Conservation (phyloP, 2,888 invertebrate species). For the Taphrorychus bicolor region DNA sequence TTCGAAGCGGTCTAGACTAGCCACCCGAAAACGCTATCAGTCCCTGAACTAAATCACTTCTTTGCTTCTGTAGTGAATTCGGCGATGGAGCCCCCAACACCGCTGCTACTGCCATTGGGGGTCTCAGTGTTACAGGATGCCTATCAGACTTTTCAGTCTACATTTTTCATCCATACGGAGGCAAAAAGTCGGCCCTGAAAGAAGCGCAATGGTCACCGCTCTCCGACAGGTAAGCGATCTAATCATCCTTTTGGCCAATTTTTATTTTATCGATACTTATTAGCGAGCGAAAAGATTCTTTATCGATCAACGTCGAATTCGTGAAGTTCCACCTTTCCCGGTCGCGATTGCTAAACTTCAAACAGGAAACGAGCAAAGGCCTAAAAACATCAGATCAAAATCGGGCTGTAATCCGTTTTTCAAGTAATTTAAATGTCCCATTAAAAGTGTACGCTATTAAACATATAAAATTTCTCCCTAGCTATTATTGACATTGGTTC, state of each 20-base stretch:
- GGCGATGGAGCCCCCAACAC: conserved; percentile 60
- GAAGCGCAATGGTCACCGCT: conserved; percentile 88
- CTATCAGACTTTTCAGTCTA: conserved; percentile 97
- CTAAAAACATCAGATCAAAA: conserved; percentile 69
- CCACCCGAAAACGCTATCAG: too few relatives aligned
- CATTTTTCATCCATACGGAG: conserved; percentile 98
- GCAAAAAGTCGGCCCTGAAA: conserved; percentile 81
- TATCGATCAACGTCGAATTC: conserved; percentile 96
- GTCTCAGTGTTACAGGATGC: conserved; percentile 93
- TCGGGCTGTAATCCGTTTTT: conserved; percentile 89
- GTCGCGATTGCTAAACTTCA: conserved; percentile 87
- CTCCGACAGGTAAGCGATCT: conserved; percentile 64
- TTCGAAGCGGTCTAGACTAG: too few relatives aligned
- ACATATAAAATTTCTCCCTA: conserved; percentile 52
- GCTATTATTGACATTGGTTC: conserved; percentile 95
- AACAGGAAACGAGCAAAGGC: conserved; percentile 61
- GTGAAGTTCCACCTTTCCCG: conserved; percentile 94
- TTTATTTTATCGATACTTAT: neutral
- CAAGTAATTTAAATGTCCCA: conserved; percentile 77
- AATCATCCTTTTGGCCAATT: neutral
- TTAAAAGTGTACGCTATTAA: too few relatives aligned
- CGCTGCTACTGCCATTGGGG: conserved; percentile 77
- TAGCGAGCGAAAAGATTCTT: conserved; percentile 91
- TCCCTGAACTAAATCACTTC: neutral
- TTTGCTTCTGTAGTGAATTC: conserved; percentile 61